A percentile compares a stretch with the other conserved stretches of the same genome.
phyloP scores from a whole-genome alignment of 2,888 invertebrate genomes.

The Morinoia aosen region DNA sequence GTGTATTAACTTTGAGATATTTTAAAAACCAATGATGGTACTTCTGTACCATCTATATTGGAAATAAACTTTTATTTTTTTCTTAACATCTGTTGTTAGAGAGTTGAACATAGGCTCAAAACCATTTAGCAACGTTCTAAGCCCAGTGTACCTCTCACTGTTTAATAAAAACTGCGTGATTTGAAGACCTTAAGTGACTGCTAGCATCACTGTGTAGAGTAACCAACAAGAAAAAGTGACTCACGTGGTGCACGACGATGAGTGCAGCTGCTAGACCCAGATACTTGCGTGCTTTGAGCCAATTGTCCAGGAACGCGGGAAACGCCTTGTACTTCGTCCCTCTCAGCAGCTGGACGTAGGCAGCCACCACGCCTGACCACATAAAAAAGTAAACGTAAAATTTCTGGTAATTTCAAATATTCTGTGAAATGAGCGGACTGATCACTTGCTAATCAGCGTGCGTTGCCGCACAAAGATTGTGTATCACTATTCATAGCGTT shows the following conservation, averaged over 20 bases:
- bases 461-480: background rate
- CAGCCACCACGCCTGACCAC: constrained; percentile 38
- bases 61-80: no score
- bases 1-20: no score
- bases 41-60: no score
- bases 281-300: constrained; percentile 20
- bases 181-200: background rate
- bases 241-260: constrained; percentile 8
- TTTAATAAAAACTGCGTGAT: background rate
- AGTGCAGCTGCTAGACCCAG: constrained; percentile 6
- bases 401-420: background rate
- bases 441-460: no score
- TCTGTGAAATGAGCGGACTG: no score
- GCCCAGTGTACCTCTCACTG: no score
- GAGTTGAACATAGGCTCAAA: no score
- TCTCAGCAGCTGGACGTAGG: background rate
- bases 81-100: no score
- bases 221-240: background rate
- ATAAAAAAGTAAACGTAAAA: background rate
- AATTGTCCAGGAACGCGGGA: background rate
- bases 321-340: constrained; percentile 20
- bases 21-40: no score
- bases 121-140: no score
- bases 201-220: background rate
- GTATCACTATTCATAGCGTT: no score